Percentiles rank a stretch among this genome's conserved stretches.
These are phyloP conservation scores for Nannospalax galili DNA, from an alignment of 2,113 vertebrate genomes.

Conservation along the genomic window DNA sequence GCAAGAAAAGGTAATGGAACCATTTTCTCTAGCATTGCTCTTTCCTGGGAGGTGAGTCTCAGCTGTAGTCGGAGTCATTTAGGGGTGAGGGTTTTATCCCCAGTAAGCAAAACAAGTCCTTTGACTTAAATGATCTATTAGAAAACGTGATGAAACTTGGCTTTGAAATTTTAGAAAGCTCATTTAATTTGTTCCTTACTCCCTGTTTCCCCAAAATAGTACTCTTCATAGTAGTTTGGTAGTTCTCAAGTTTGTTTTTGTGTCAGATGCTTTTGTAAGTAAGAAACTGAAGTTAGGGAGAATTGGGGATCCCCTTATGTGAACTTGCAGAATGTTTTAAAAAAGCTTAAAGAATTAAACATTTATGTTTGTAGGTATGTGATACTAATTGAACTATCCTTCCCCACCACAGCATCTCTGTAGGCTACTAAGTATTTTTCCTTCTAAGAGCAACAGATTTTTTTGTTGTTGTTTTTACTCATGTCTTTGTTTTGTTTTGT, in stretches of 20 bases:
- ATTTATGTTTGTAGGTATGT: background rate
- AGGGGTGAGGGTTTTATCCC: background rate
- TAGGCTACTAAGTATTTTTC: background rate
- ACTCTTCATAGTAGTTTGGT: background rate
- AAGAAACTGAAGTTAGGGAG: background rate
- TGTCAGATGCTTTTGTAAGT: background rate
- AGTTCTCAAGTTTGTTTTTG: slow-evolving; percentile 30
- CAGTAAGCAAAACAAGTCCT: background rate
- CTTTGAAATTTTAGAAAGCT: background rate
- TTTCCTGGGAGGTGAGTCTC: background rate
- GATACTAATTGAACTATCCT: background rate
- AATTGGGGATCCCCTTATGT: background rate
- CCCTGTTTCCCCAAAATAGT: no score
- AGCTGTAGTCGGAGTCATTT: no score
- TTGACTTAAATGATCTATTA: background rate
- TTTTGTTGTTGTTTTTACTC: background rate
- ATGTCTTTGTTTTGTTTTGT: background rate
- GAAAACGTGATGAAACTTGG: no score
- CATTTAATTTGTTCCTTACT: background rate
- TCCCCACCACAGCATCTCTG: background rate
- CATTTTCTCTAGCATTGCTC: background rate
- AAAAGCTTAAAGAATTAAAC: no score
- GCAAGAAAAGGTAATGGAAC: background rate
- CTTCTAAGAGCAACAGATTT: background rate
- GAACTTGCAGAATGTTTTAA: background rate